phyloP scores from a whole-genome alignment of 2,797 vertebrate species.

The Otus scops region DNA sequence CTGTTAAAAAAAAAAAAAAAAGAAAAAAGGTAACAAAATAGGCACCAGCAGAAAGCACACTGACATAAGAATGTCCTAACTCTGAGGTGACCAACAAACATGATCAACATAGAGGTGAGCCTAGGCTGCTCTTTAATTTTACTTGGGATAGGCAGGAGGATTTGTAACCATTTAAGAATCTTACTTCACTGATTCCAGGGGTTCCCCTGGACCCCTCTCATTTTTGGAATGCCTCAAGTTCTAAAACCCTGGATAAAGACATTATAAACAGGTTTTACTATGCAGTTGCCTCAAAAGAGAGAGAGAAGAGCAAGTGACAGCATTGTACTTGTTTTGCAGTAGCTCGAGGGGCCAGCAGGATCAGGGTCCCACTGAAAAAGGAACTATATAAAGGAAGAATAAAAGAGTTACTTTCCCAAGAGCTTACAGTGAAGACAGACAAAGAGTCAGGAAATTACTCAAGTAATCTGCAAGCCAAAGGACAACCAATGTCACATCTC shows the following conservation, averaged over 20 bases:
- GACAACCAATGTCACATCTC: background rate
- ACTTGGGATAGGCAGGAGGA: background rate
- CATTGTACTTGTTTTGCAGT: background rate
- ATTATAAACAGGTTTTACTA: background rate
- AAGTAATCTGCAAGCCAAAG: background rate
- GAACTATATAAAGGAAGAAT: background rate
- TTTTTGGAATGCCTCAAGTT: background rate
- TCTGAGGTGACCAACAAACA: background rate
- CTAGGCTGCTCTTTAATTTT: background rate
- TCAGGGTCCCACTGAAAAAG: background rate
- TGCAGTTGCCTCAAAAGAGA: background rate
- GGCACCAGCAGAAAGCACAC: background rate
- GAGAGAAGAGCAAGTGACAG: background rate
- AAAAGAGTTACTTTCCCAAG: background rate
- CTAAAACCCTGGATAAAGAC: background rate
- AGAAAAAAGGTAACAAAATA: accelerated
- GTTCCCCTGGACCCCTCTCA: background rate
- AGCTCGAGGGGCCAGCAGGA: background rate
- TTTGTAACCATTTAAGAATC: background rate
- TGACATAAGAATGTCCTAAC: background rate
- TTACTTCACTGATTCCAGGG: background rate
- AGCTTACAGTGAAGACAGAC: background rate
- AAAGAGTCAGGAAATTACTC: background rate
- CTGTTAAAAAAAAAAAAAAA: background rate
- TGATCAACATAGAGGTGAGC: background rate